These are phyloP conservation scores for Microcebus tavaratra DNA, from an alignment of 2,113 vertebrate genomes.

Conservation along the genomic window DNA sequence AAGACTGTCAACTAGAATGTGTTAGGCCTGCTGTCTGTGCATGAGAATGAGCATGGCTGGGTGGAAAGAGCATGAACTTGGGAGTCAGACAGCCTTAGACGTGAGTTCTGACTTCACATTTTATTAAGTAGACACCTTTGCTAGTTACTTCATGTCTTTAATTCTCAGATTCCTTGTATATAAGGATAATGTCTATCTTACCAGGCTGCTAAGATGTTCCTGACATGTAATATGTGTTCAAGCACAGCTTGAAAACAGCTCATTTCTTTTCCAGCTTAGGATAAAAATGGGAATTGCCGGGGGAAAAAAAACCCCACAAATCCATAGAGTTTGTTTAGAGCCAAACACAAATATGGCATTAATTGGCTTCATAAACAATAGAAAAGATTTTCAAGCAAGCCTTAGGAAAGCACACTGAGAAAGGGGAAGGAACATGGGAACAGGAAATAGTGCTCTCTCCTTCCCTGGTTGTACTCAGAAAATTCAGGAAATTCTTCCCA, in stretches of 20 bases:
- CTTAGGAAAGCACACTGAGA: background rate
- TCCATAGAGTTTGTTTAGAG: conserved; percentile 13
- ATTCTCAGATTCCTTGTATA: background rate
- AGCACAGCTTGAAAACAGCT: background rate
- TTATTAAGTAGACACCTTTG: background rate
- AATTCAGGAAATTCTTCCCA: conserved; percentile 48
- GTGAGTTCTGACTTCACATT: background rate
- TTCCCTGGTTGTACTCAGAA: background rate
- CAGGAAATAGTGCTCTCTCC: background rate
- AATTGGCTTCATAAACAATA: background rate
- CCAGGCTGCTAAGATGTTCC: background rate
- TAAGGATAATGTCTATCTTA: background rate
- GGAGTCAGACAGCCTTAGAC: background rate
- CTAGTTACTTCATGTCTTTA: background rate
- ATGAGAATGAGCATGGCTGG: background rate
- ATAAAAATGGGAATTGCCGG: conserved; percentile 53
- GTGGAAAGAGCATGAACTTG: background rate
- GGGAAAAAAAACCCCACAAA: background rate
- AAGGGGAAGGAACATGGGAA: background rate
- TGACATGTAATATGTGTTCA: background rate
- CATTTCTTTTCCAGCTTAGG: background rate
- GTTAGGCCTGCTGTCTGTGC: background rate
- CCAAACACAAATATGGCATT: conserved; percentile 21
- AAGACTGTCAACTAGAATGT: background rate
- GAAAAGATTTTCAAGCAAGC: background rate